Conservation (phyloP, 2,797 vertebrate genomes). For the Threskiornis aethiopicus region DNA sequence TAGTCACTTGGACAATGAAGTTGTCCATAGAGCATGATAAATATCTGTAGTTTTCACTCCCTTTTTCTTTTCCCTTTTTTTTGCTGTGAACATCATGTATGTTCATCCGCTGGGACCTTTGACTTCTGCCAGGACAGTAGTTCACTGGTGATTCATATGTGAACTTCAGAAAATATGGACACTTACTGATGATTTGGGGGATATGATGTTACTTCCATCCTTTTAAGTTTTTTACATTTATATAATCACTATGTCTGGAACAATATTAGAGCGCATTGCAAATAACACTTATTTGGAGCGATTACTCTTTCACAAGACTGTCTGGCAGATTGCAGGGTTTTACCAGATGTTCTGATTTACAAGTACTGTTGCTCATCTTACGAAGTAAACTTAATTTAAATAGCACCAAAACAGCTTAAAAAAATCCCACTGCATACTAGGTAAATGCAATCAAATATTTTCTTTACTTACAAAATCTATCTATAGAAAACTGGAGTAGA, state of each 20-base stretch:
- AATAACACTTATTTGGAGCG: not conserved
- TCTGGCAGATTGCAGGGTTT: not conserved
- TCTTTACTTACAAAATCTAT: not conserved
- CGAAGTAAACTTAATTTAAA: not conserved
- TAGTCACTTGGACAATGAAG: not conserved
- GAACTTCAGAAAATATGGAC: not conserved
- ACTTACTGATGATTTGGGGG: not conserved
- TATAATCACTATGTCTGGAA: not conserved
- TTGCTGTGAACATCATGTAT: not conserved
- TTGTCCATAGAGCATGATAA: not conserved
- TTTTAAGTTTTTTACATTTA: not conserved
- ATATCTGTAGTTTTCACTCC: not conserved
- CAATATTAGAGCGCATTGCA: not conserved
- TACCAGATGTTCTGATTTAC: constrained; percentile 31
- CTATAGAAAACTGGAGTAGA: not conserved
- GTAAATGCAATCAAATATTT: not conserved
- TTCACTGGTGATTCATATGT: constrained; percentile 8
- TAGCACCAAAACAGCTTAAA: not conserved
- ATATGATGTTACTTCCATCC: not conserved
- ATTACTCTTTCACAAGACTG: constrained; percentile 13
- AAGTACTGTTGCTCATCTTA: not conserved
- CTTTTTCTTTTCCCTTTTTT: not conserved
- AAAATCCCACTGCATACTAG: not conserved
- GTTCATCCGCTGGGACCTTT: not conserved
- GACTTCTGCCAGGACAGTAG: constrained; percentile 30